Base-by-base conservation (phyloP, 2,113 vertebrate species). In the Antechinus stuartii region DNA sequence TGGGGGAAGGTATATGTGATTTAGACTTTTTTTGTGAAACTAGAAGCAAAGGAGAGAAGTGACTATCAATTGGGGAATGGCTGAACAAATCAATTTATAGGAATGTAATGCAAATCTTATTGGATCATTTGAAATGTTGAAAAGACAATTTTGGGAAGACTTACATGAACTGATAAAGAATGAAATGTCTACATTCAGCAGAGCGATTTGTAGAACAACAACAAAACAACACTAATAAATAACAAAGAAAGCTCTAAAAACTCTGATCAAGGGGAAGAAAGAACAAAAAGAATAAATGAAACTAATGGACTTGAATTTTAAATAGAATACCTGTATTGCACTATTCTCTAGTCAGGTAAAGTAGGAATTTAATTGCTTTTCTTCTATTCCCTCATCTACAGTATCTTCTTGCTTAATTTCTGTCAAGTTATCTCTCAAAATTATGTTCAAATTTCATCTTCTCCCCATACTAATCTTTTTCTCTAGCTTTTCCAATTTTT, bases 381-480 rank as follows among this genome's bases (percentile, higher is more conserved):
- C 57, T 11, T 61, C 27, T 27, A 30, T 61, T 61, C 57, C 11
- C 57, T 61, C 30, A 61, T 11, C 57, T 35, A 61, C 27, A 61
- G 35, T 35, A 3, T 9, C 26, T 61, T 61, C 27, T 61, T 61
- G 2, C 2, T 27, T 57, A 57, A 57, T 57, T 61, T 61, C 57
- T 61, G 57, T 27, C 57, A 12, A 14, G 30, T 76, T 76, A 19
- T 12, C 14, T 53, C 95, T 96, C 56, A 93, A n/a, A 92, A 54
- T 8, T 93, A 93, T 53, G 49, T 90, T 96, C 42, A 94, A 91
- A 42, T 90, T 2, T 55, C 94, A 89, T 25, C 68, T 95, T 49
- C 91, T 95, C 54, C 53, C 47, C 91, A 96, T 56, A 96, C 54
- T 91, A 94, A 92, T 76, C 27, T 61, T 35, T 35, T 76, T 35